phyloP scores from a whole-genome alignment of 2,113 vertebrate species.

The Nibea coibor region DNA sequence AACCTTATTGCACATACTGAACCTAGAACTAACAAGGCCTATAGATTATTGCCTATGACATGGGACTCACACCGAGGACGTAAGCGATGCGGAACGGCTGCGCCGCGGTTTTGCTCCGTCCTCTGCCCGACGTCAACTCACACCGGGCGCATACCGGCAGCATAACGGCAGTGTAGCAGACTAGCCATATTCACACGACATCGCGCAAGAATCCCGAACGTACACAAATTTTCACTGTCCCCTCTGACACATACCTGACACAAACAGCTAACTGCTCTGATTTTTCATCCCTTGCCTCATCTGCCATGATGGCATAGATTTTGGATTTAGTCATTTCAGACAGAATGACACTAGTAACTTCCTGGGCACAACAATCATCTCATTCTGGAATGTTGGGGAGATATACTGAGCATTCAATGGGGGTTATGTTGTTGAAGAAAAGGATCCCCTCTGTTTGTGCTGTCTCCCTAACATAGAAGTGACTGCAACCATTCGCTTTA shows the following conservation, averaged over 20 bases:
- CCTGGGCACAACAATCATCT: conserved; percentile 47
- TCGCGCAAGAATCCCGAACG: no score
- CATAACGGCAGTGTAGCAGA: no score
- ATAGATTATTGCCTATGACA: no score
- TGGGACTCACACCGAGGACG: no score
- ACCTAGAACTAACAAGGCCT: no score
- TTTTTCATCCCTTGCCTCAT: conserved; percentile 22
- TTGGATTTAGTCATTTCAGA: conserved; percentile 21
- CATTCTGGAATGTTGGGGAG: conserved; percentile 6
- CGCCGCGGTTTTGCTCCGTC: no score
- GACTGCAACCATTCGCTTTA: neutral
- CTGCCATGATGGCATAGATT: conserved; percentile 45
- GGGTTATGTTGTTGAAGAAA: conserved; percentile 27
- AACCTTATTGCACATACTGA: no score
- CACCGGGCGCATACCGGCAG: no score
- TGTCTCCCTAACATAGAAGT: neutral
- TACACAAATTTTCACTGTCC: neutral
- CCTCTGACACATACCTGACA: conserved; percentile 35
- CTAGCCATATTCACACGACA: no score
- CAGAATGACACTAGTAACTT: conserved; percentile 21
- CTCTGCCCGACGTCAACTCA: no score
- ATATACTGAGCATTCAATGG: conserved; percentile 15
- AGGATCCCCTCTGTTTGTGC: neutral
- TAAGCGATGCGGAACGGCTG: no score
- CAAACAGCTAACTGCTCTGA: conserved; percentile 30